Evolutionary conservation across 30 jellyfish, hydroid and myxozoan species (phyloP).

Genomic region (Cassiopea xamachana): DNA sequence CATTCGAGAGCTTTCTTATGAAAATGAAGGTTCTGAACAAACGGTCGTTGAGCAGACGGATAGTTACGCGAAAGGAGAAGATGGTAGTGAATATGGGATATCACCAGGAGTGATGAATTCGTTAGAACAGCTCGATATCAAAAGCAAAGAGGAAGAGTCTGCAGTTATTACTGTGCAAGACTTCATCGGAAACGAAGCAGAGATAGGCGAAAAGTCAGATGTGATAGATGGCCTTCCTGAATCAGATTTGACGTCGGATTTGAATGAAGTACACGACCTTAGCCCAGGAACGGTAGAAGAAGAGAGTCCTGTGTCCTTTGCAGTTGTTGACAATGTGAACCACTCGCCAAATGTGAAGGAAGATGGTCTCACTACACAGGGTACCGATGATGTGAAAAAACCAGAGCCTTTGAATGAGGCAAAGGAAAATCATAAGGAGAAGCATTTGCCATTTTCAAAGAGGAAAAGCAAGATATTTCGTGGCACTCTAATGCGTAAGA

Average conservation of each 20-base stretch:
- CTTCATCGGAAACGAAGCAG: not conserved
- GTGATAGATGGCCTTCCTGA: not conserved
- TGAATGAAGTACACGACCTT: no score
- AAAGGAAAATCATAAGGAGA: conserved; percentile 31
- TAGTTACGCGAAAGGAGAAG: not conserved
- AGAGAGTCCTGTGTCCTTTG: not conserved
- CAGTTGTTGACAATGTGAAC: not conserved
- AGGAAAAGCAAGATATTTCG: conserved; percentile 52
- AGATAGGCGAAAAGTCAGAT: not conserved
- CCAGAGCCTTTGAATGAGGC: not conserved
- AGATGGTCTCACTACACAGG: not conserved
- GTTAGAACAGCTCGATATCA: no score
- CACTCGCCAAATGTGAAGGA: not conserved
- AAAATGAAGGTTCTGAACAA: not conserved
- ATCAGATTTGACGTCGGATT: not conserved
- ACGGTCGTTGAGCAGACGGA: not conserved
- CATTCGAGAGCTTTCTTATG: not conserved
- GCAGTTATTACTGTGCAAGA: no score
- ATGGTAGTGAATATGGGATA: no score
- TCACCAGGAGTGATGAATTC: no score
- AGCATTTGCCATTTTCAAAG: conserved; percentile 23
- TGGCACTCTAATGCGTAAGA: conserved; percentile 43
- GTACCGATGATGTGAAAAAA: not conserved
- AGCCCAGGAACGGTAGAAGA: not conserved
- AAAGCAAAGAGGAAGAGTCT: no score